Evolutionary conservation across 2,797 vertebrate species (phyloP).

Genomic region (Heteromormyrus szaboi): DNA sequence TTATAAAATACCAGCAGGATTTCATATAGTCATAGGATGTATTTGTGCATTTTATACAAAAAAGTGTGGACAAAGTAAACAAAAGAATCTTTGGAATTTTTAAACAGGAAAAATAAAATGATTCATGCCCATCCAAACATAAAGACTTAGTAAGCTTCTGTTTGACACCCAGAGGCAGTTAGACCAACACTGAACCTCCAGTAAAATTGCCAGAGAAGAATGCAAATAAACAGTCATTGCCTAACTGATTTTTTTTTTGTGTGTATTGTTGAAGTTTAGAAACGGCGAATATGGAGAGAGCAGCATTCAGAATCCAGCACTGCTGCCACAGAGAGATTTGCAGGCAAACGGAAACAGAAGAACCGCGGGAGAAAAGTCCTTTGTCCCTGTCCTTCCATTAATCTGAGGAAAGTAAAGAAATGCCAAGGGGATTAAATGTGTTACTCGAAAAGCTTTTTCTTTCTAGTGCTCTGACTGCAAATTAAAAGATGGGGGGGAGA

Average conservation of each 20-base stretch:
- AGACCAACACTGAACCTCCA: not conserved
- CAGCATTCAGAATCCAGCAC: slow-evolving; percentile 31
- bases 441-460: slow-evolving; percentile 50
- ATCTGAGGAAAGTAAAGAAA: slow-evolving; percentile 64
- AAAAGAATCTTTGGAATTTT: not conserved
- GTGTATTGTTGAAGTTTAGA: not conserved
- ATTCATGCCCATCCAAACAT: not conserved
- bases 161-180: not conserved
- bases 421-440: slow-evolving; percentile 67
- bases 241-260: not conserved
- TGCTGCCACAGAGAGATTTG: slow-evolving; percentile 39
- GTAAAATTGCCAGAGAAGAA: not conserved
- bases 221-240: not conserved
- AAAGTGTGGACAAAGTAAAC: not conserved
- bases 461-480: slow-evolving; percentile 54
- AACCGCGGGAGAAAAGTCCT: slow-evolving; percentile 33
- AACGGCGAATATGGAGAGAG: slow-evolving; percentile 5
- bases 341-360: slow-evolving; percentile 31
- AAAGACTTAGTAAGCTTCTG: not conserved
- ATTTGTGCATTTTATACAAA: not conserved
- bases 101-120: not conserved
- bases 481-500: slow-evolving; percentile 59
- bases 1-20: not conserved
- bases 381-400: slow-evolving; percentile 63
- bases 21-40: not conserved